A percentile compares a stretch with the other conserved stretches of the same genome.
phyloP scores from a whole-genome alignment of 2,113 vertebrate genomes.

The Mormyrus iriodes region DNA sequence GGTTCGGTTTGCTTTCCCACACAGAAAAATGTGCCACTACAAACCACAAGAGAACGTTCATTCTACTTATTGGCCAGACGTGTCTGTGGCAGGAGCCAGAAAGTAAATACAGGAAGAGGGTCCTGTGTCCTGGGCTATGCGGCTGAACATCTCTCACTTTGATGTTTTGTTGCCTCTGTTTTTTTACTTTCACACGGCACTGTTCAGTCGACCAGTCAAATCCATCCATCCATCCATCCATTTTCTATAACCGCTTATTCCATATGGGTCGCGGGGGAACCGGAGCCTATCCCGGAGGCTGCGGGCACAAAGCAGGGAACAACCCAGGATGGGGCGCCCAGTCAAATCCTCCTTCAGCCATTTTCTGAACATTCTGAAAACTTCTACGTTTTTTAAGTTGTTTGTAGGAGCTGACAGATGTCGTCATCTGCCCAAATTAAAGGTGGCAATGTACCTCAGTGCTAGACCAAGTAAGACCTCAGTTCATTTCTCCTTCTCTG shows the following conservation, averaged over 20 bases:
- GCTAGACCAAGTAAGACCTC: no score
- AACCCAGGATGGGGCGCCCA: no score
- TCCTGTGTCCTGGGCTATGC: background rate
- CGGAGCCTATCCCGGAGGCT: no score
- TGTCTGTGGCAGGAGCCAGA: background rate
- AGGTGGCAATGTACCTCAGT: no score
- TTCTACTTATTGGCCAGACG: background rate
- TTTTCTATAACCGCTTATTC: no score
- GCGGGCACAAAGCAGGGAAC: no score
- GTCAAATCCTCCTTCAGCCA: background rate
- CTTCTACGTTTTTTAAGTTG: background rate
- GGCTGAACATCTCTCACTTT: background rate
- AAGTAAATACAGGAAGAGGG: background rate
- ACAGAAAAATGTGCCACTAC: background rate
- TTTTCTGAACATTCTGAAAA: background rate
- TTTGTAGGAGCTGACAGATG: background rate
- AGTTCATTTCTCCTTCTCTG: no score
- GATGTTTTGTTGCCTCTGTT: no score
- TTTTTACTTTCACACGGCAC: background rate
- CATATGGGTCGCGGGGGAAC: no score
- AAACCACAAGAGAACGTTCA: background rate
- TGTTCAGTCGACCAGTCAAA: background rate
- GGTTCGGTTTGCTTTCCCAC: background rate
- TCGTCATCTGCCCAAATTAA: background rate
- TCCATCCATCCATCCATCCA: no score